Percentiles rank a stretch among this genome's conserved stretches.
Conservation (phyloP, 2,113 vertebrate species). For the Bos javanicus region DNA sequence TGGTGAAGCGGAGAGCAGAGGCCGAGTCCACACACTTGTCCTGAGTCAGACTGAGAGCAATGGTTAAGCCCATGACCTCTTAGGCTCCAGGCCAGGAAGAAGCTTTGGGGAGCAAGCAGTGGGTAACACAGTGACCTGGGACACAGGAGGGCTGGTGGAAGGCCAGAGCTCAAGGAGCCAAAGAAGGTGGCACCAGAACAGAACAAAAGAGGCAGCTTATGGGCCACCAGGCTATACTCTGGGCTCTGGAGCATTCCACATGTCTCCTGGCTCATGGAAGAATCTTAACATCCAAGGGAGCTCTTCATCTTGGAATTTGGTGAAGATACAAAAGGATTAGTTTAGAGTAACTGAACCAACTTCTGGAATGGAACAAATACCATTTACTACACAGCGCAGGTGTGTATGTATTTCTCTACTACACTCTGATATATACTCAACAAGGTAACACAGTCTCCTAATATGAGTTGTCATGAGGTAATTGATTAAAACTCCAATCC, state of each 20-base stretch:
- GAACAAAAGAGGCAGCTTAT: background rate
- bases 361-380: background rate
- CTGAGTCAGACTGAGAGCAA: background rate
- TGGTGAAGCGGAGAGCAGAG: background rate
- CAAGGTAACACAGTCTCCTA: background rate
- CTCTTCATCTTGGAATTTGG: background rate
- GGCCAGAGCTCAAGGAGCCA: background rate
- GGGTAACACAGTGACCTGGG: background rate
- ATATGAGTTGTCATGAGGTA: background rate
- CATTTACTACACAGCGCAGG: background rate
- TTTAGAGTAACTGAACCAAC: background rate
- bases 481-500: background rate
- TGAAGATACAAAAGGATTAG: background rate
- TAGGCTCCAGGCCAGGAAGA: background rate
- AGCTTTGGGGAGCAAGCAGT: background rate
- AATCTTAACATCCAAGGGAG: background rate
- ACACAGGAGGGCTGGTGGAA: background rate
- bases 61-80: background rate
- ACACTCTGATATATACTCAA: background rate
- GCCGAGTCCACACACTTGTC: background rate
- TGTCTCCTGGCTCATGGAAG: background rate
- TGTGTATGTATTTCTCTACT: background rate
- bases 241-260: background rate
- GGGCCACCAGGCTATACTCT: rapidly evolving
- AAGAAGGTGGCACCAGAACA: background rate